Base-by-base conservation (phyloP, 1,140 invertebrate genomes). In the Apocrypta bakeri region DNA sequence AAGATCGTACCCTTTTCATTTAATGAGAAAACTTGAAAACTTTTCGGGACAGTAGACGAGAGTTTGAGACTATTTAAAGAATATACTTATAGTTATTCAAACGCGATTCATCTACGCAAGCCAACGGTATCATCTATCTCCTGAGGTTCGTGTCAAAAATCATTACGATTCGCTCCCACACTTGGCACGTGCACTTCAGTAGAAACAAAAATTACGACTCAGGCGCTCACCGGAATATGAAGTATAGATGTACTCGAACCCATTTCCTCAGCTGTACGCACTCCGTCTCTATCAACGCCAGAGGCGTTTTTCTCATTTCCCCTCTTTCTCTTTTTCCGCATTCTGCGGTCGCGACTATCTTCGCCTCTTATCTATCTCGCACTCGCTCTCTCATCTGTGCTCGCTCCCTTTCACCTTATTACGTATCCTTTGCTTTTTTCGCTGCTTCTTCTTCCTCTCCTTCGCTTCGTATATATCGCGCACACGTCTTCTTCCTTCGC, bases 241-340 rank as follows among this genome's bases (percentile, higher is more conserved):
- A 69, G 74, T 75, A 84, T 76, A 31, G 76, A 83, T 85, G 84
- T 85, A 86, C 87, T 87, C 79, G 63, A 29, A 25, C 63, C n/a
- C 56, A 83, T 89, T 85, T 89, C 85, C 86, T 89, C 87, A 86
- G 85, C 85, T 87, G 87, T 86, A 88, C 40, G 37, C n/a, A n/a
- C 69, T 84, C 87, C 88, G 85, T 90, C 88, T 89, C 88, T 89
- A 90, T 91, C 89, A 88, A 86, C 87, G 81, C 86, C 82, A 83
- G 77, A 82, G 85, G 85, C 85, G 83, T 83, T 68, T 81, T 9
- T 72, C 83, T 63, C 29, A 84, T 63, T 80, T 82, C 83, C 61
- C 33, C 33, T 61, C n/a, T 25, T 64, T 42, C 27, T 84, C 64
- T 75, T 75, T 83, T 79, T 79, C 82, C 76, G 82, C 76, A 75